These are phyloP conservation scores for Astreopora myriophthalma DNA, from an alignment of 64 coral and sea anemone genomes.

Conservation along the genomic window DNA sequence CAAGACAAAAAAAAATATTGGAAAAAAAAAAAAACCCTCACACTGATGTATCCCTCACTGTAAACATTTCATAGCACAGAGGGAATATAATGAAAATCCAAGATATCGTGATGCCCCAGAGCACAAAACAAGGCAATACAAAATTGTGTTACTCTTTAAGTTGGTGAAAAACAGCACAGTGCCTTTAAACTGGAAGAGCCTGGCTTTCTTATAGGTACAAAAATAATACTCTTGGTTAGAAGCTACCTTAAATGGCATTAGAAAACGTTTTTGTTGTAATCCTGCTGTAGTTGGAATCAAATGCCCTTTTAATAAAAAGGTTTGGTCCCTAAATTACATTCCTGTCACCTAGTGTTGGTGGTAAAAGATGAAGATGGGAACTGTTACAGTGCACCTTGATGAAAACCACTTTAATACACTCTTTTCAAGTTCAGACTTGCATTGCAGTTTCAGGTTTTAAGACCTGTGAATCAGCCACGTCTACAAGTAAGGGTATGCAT, in stretches of 20 bases:
- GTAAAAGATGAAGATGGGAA: conserved; percentile 39
- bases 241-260: conserved; percentile 67
- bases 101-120: conserved; percentile 47
- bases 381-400: conserved; percentile 11
- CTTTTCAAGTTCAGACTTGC: conserved; percentile 72
- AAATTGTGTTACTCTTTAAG: conserved; percentile 66
- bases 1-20: conserved; percentile 67
- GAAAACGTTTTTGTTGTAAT: conserved; percentile 66
- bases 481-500: conserved; percentile 58
- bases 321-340: conserved; percentile 67
- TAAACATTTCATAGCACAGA: conserved; percentile 48
- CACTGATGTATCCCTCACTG: conserved; percentile 72
- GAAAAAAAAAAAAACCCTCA: conserved; percentile 52
- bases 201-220: conserved; percentile 40
- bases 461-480: conserved; percentile 73
- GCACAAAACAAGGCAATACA: conserved; percentile 66
- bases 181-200: conserved; percentile 71
- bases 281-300: conserved; percentile 59
- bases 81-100: conserved; percentile 11
- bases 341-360: conserved; percentile 49
- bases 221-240: conserved; percentile 65
- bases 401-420: conserved; percentile 49
- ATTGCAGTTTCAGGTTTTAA: conserved; percentile 49
- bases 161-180: conserved; percentile 52
- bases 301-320: conserved; percentile 65